Evolutionary conservation across 2,113 vertebrate species (phyloP).

Genomic region (Bos javanicus): DNA sequence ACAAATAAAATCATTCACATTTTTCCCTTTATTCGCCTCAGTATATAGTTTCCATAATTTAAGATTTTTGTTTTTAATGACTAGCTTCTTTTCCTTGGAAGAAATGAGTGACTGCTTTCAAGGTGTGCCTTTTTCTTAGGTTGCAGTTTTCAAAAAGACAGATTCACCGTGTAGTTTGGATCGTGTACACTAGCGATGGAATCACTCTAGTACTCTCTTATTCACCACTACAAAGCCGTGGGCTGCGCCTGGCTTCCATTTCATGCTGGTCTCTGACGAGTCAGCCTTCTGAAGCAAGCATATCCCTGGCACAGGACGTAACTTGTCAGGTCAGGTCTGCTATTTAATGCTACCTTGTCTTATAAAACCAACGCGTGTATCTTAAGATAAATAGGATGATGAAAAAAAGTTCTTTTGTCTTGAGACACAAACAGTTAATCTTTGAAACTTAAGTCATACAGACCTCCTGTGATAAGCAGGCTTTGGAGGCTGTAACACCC

Average conservation of each 20-base stretch:
- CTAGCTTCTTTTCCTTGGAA: background rate
- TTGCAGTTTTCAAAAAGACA: conserved; percentile 3
- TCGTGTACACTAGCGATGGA: background rate
- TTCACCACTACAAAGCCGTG: background rate
- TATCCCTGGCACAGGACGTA: background rate
- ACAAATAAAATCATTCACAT: background rate
- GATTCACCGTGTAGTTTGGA: background rate
- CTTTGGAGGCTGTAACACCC: background rate
- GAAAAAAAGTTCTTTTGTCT: background rate
- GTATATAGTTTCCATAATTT: background rate
- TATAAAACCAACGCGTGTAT: background rate
- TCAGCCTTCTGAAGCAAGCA: background rate
- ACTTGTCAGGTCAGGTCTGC: conserved; percentile 29
- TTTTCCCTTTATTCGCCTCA: background rate
- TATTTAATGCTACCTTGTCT: background rate
- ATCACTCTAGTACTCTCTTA: rapidly evolving
- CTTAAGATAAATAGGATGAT: background rate
- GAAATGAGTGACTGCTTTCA: background rate
- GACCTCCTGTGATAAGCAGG: background rate
- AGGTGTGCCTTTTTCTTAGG: conserved; percentile 21
- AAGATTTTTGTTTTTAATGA: background rate
- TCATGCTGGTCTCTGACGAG: background rate
- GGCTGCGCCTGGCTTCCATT: background rate
- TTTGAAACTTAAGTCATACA: background rate
- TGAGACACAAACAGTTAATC: background rate